phyloP scores from a whole-genome alignment of 2,797 vertebrate species.

The Microctenopoma stevenorrisi region DNA sequence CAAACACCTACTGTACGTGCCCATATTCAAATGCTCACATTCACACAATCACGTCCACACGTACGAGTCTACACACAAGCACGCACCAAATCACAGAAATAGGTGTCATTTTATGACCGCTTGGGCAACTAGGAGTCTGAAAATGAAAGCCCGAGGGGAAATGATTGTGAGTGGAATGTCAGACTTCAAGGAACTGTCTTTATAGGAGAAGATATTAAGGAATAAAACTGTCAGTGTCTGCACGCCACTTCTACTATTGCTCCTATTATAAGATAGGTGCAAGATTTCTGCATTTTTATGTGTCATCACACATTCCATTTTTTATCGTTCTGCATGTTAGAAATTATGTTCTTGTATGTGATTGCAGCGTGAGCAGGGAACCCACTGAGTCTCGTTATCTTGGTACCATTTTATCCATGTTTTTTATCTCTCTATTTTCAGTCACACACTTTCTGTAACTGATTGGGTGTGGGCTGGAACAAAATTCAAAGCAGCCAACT shows the following conservation, averaged over 20 bases:
- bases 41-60: conserved; percentile 5
- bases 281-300: neutral
- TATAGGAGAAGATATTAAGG: conserved; percentile 32
- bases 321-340: neutral
- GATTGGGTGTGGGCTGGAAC: conserved; percentile 38
- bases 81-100: conserved; percentile 41
- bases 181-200: conserved; percentile 43
- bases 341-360: conserved; percentile 4
- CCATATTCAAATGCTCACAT: conserved; percentile 5
- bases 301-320: neutral
- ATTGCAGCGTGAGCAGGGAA: neutral
- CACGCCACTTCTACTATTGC: conserved; percentile 10
- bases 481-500: conserved; percentile 37
- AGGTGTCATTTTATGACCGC: conserved; percentile 56
- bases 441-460: conserved; percentile 28
- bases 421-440: conserved; percentile 45
- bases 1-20: conserved; percentile 2
- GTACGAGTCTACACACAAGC: conserved; percentile 1
- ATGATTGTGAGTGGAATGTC: conserved; percentile 48
- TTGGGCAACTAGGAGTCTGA: conserved; percentile 41
- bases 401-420: conserved; percentile 14
- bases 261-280: conserved; percentile 29
- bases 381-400: conserved; percentile 17
- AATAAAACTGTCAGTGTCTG: conserved; percentile 34
- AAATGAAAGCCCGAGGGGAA: conserved; percentile 66